These are phyloP conservation scores for Sipunculus nudus DNA, from an alignment of 2,888 invertebrate species.

Conservation along the genomic window DNA sequence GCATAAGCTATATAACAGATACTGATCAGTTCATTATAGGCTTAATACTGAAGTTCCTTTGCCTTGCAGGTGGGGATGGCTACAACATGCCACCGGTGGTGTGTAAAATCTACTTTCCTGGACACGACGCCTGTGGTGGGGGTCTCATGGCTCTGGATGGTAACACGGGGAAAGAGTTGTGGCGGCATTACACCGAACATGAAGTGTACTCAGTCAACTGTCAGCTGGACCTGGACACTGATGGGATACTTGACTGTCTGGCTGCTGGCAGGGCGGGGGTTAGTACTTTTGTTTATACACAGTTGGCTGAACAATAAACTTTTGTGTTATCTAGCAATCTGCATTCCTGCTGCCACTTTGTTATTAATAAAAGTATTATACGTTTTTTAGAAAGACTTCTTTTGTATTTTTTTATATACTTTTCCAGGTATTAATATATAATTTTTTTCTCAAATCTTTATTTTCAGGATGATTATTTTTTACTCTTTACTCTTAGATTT, in stretches of 20 bases:
- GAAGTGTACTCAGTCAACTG: slow-evolving; percentile 81
- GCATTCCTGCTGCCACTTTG: no score
- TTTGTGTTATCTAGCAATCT: not conserved
- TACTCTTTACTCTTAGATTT: no score
- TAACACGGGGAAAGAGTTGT: slow-evolving; percentile 75
- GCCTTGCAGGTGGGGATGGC: slow-evolving; percentile 70
- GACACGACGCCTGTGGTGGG: slow-evolving; percentile 76
- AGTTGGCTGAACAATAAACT: not conserved
- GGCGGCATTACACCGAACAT: slow-evolving; percentile 78
- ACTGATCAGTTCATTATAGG: no score
- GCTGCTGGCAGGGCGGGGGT: slow-evolving; percentile 79
- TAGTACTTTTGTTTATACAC: slow-evolving; percentile 33
- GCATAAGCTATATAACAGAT: no score
- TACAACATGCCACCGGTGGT: slow-evolving; percentile 66
- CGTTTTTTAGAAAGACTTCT: no score
- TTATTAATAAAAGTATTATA: no score
- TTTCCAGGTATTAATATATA: no score
- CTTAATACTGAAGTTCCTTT: no score
- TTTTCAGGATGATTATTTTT: no score
- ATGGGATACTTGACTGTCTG: slow-evolving; percentile 78
- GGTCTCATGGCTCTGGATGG: slow-evolving; percentile 83
- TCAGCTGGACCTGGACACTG: slow-evolving; percentile 76
- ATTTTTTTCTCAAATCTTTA: no score
- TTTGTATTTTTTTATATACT: no score
- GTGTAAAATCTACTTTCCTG: slow-evolving; percentile 76